Conservation (phyloP, 2,888 invertebrate genomes). For the Nomada flava region DNA sequence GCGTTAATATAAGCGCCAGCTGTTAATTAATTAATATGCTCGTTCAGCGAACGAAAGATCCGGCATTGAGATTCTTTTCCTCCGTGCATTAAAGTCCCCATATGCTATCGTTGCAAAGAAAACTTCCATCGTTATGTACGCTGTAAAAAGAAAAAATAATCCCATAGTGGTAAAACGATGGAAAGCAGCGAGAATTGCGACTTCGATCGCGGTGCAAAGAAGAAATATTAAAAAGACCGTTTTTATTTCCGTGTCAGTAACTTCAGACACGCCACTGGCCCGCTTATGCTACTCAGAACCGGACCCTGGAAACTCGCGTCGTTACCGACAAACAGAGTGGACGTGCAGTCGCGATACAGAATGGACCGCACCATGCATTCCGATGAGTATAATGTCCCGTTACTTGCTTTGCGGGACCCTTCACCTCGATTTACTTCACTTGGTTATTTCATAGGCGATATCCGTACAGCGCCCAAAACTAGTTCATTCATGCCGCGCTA, state of each 20-base stretch:
- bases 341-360: conserved; percentile 70
- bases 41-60: conserved; percentile 8
- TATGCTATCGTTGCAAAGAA: neutral
- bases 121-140: neutral
- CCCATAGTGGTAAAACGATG: neutral
- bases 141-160: neutral
- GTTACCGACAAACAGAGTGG: conserved; percentile 68
- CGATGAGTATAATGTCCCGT: conserved; percentile 82
- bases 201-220: neutral
- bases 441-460: conserved; percentile 62
- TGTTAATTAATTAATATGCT: neutral
- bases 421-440: conserved; percentile 76
- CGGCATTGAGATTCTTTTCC: neutral
- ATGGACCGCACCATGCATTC: conserved; percentile 82
- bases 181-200: neutral
- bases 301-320: conserved; percentile 56
- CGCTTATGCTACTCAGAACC: conserved; percentile 65
- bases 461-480: conserved; percentile 54
- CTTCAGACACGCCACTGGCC: conserved; percentile 59
- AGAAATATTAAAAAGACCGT: neutral
- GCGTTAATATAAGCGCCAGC: neutral
- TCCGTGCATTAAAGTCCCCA: neutral
- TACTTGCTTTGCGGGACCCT: conserved; percentile 79
- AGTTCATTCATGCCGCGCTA: conserved; percentile 32
- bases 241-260: conserved; percentile 30